phyloP scores from a whole-genome alignment of 2,888 invertebrate species.

The Protonemura montana region DNA sequence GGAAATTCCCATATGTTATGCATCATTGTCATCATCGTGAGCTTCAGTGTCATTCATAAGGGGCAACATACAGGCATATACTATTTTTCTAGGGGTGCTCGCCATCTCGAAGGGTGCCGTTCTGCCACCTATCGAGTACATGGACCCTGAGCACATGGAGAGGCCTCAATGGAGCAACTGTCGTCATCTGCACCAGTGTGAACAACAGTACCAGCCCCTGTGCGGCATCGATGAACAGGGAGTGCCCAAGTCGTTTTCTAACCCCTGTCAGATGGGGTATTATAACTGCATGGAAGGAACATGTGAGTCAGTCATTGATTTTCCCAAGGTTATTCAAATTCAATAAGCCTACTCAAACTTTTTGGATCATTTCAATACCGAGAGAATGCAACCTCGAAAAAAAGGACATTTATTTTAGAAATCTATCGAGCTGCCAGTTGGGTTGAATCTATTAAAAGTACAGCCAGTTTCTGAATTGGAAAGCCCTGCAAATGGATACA shows the following conservation, averaged over 20 bases:
- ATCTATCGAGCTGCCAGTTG: too few relatives aligned
- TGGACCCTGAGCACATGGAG: constrained; percentile 16
- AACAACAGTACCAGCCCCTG: constrained; percentile 17
- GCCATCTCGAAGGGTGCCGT: not conserved
- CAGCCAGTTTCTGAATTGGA: too few relatives aligned
- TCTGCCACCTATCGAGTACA: not conserved
- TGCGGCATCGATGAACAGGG: constrained; percentile 46
- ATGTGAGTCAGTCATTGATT: not conserved
- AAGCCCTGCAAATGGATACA: too few relatives aligned
- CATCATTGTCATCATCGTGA: not conserved
- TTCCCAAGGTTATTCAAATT: too few relatives aligned
- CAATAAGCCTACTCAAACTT: too few relatives aligned
- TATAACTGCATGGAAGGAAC: constrained; percentile 40
- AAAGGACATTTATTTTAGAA: too few relatives aligned
- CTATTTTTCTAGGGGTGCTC: not conserved
- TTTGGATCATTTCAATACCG: too few relatives aligned
- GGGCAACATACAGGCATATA: too few relatives aligned
- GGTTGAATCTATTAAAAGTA: too few relatives aligned
- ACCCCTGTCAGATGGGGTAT: constrained; percentile 39
- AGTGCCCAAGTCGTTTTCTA: constrained; percentile 42
- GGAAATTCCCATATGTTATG: not conserved
- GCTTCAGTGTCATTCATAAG: too few relatives aligned
- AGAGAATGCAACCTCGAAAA: not conserved
- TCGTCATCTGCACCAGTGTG: not conserved
- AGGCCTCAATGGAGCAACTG: not conserved